A percentile compares a stretch with the other conserved stretches of the same genome.
Evolutionary conservation across 2,797 vertebrate species (phyloP).

Genomic region (Champsocephalus gunnari): DNA sequence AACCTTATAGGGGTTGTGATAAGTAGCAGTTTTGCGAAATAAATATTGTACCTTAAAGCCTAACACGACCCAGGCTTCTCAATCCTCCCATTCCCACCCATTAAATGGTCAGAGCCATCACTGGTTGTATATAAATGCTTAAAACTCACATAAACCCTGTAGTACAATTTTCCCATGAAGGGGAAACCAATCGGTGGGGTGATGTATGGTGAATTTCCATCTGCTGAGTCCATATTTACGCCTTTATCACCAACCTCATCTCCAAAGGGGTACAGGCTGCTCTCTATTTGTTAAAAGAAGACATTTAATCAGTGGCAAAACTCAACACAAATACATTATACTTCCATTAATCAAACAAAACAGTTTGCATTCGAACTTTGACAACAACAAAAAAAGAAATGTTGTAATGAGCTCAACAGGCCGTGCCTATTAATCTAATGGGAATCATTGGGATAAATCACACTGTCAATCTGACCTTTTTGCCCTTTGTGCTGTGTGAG

Average conservation of each 20-base stretch:
- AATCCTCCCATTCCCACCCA: neutral
- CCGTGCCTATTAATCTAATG: neutral
- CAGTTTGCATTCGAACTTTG: neutral
- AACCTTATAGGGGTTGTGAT: neutral
- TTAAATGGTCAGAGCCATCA: neutral
- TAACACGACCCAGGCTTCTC: neutral
- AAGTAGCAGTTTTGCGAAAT: neutral
- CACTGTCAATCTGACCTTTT: neutral
- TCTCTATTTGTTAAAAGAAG: constrained; percentile 73
- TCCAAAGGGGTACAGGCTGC: constrained; percentile 85
- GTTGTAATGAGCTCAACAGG: neutral
- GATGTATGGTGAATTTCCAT: constrained; percentile 88
- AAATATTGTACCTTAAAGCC: neutral
- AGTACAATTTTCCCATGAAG: constrained; percentile 82
- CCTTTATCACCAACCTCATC: constrained; percentile 79
- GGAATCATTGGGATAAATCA: neutral
- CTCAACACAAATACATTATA: neutral
- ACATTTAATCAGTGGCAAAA: constrained; percentile 19
- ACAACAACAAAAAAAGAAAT: neutral
- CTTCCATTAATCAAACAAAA: neutral
- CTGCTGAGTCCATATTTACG: constrained; percentile 71
- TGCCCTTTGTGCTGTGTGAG: neutral
- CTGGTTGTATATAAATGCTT: neutral
- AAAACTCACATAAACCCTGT: constrained; percentile 86
- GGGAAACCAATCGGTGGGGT: constrained; percentile 80